phyloP scores from a whole-genome alignment of 1,140 invertebrate genomes.

The Latrodectus geometricus region DNA sequence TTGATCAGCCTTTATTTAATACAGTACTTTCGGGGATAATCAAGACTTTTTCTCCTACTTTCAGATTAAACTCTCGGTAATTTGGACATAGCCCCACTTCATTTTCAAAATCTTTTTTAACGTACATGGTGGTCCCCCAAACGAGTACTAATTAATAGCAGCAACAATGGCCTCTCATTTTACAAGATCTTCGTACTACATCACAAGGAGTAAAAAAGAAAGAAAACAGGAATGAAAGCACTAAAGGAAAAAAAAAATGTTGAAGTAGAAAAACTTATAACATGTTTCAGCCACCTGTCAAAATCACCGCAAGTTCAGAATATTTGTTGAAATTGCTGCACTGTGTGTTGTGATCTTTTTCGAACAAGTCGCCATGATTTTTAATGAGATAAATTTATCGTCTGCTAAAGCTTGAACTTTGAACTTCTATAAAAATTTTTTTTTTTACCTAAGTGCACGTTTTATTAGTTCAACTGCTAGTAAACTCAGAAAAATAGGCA shows the following conservation, averaged over 20 bases:
- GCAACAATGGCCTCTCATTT: conserved; percentile 49
- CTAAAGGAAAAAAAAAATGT: background rate
- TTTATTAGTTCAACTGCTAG: background rate
- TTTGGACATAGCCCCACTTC: background rate
- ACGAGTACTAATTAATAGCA: conserved; percentile 49
- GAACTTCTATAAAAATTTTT: background rate
- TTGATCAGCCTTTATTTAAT: too few species aligned
- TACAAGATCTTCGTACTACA: conserved; percentile 22
- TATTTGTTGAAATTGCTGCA: conserved; percentile 18
- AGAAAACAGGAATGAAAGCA: conserved; percentile 11
- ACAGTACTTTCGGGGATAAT: too few species aligned
- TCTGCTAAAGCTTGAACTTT: conserved; percentile 23
- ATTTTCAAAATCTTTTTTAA: background rate
- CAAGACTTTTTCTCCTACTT: too few species aligned
- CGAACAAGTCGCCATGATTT: conserved; percentile 39
- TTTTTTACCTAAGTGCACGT: background rate
- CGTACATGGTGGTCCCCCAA: conserved; percentile 30
- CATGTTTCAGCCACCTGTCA: conserved; percentile 46
- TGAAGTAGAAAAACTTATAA: conserved; percentile 27
- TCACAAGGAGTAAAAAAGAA: conserved; percentile 3
- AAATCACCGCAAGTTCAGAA: conserved; percentile 31
- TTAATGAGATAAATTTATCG: conserved; percentile 53
- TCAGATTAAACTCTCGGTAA: background rate
- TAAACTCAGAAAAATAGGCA: too few species aligned
- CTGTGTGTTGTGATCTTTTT: conserved; percentile 24